Evolutionary conservation across 2,888 invertebrate species (phyloP), one percentile per base, ranked within the genome.

Genomic region (Cephus sareptanus): DNA sequence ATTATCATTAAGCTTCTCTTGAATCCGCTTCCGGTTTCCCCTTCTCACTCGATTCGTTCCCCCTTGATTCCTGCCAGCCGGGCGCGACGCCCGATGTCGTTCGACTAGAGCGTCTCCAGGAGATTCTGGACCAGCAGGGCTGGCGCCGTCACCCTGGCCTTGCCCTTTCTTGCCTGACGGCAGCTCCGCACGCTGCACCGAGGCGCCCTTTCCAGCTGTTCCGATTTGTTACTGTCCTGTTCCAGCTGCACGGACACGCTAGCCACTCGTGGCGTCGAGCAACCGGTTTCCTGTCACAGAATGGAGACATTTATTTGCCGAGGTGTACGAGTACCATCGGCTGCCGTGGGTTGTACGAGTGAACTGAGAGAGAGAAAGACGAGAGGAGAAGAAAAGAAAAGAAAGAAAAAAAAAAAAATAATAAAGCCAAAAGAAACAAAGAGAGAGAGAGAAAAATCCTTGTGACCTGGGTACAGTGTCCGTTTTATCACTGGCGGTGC

Each of bases 181-280:
- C 90, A 89, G 79, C 86, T 86, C 37, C 90, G 86, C 76, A 89
- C 88, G 76, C 83, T 89, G 82, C 90, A 90, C 37, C 90, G 88
- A 11, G 89, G 89, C 37, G 87, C 77, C 80, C 89, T 84, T 75
- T 88, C 86, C 81, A 90, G 83, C 85, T 90, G 90, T 79, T 90
- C 90, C 69, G 90, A 91, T 87, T 90, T 90, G 88, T 90, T 91
- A 86, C 88, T 90, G 85, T 91, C 90, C 82, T 91, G 90, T 78
- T 90, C 90, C 74, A 90, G 87, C 76, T 89, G 90, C 73, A 90
- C 90, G 75, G 90, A 89, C 76, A 91, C 90, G 76, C 90, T 89
- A 70, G 90, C 90, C 78, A 90, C 88, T 73, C 89, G 87, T 23
- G 90, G 89, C 12, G 89, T 85, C 76, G 90, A 87, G 83, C 90